These are phyloP conservation scores for Patella vulgata DNA, from an alignment of 1,140 invertebrate species.

Conservation along the genomic window DNA sequence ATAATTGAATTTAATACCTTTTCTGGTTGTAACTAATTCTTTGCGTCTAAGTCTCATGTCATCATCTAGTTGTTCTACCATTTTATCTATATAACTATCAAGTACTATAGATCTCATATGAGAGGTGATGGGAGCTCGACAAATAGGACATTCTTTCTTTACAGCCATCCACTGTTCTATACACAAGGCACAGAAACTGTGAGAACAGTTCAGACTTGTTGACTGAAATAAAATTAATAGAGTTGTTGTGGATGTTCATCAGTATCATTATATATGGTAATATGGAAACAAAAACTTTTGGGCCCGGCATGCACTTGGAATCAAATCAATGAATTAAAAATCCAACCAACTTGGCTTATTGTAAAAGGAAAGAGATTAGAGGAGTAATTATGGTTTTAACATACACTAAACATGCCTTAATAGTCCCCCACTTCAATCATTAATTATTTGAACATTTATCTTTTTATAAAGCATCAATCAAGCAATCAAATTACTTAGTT, in stretches of 20 bases:
- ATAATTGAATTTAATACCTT: conserved; percentile 40
- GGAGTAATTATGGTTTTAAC: too few relatives aligned
- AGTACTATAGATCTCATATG: conserved; percentile 63
- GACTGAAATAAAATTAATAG: conserved; percentile 67
- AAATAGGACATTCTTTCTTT: conserved; percentile 79
- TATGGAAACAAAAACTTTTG: too few relatives aligned
- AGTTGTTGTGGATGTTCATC: neutral
- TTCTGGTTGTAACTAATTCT: conserved; percentile 46
- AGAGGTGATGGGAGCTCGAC: conserved; percentile 68
- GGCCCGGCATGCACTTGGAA: too few relatives aligned
- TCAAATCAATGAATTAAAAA: too few relatives aligned
- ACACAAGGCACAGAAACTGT: conserved; percentile 82
- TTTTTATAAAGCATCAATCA: too few relatives aligned
- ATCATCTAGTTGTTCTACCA: conserved; percentile 68
- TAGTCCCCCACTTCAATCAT: too few relatives aligned
- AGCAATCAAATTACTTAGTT: too few relatives aligned
- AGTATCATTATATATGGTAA: neutral
- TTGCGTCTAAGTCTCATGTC: conserved; percentile 53
- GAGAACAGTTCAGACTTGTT: conserved; percentile 78
- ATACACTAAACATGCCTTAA: too few relatives aligned
- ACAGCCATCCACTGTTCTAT: conserved; percentile 79
- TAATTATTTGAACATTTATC: too few relatives aligned
- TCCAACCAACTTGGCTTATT: too few relatives aligned
- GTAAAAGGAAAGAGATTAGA: neutral
- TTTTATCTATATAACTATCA: conserved; percentile 72